Evolutionary conservation across 2,888 invertebrate species (phyloP), one percentile per base, ranked within the genome.

Genomic region (Clivina fossor): DNA sequence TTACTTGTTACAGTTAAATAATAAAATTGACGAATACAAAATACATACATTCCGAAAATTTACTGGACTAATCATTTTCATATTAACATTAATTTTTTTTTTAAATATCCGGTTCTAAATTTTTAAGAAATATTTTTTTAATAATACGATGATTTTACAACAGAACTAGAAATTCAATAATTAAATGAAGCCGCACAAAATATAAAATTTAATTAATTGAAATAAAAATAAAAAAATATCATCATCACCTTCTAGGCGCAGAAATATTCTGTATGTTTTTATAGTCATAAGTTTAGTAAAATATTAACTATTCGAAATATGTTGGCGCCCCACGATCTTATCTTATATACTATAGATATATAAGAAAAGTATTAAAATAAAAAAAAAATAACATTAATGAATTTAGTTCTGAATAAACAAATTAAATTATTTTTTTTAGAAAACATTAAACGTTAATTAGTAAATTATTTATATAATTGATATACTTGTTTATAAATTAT

Each of bases 181-280:
- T 26, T 8, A 26, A n/a, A n/a, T n/a, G n/a, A n/a, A n/a, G n/a
- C n/a, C 16, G n/a, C n/a, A n/a, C n/a, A n/a, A 19, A 20, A 33
- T 19, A 47, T 47, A 47, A 47, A 47, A 47, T 33, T 47, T 47
- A 47, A 47, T 47, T 47, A 47, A 47, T 32, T 46, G 19, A 18
- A 9, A 46, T 40, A 40, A 40, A 40, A 19, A 40, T 18, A 13
- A 2, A 20, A 47, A 47, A 47, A 33, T 33, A 47, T 47, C 47
- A 47, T 47, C 47, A 22, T 33, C 32, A 33, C 13, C 22, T 20
- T 15, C 18, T 32, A 18, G 20, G 32, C 18, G 47, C n/a, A n/a
- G n/a, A n/a, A 43, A 43, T 43, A 43, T 43, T 43, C 28, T 43
- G 28, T 15, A 43, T 16, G 28, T 43, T 43, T 41, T 43, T 37